Percentiles rank a stretch among this genome's conserved stretches.
Conservation (phyloP, 2,797 vertebrate genomes). For the Eospalax fontanierii region DNA sequence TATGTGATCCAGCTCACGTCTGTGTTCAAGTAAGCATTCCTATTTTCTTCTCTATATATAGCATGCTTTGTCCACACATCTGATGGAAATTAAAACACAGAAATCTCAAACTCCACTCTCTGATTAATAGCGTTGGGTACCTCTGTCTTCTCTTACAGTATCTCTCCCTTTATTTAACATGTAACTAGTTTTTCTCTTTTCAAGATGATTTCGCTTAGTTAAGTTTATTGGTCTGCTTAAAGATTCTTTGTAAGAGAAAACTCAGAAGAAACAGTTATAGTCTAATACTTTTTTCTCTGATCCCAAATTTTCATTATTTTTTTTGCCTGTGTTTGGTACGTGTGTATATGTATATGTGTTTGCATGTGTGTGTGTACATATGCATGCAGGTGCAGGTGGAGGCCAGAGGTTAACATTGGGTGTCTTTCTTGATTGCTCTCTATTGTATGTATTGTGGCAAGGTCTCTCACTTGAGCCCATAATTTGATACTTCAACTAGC, state of each 20-base stretch:
- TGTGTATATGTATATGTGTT: no score
- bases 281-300: background rate
- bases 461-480: background rate
- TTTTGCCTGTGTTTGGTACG: background rate
- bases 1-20: slow-evolving; percentile 96
- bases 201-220: slow-evolving; percentile 11
- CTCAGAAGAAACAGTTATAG: background rate
- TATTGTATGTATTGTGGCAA: background rate
- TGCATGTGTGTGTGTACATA: background rate
- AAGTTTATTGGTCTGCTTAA: slow-evolving; percentile 12
- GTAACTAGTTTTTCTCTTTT: slow-evolving; percentile 14
- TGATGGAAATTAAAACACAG: background rate
- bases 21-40: slow-evolving; percentile 95
- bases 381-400: background rate
- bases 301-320: background rate
- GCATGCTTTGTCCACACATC: background rate
- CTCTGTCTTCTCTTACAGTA: background rate
- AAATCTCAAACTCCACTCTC: background rate
- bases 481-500: background rate
- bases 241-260: slow-evolving; percentile 1
- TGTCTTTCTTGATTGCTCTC: background rate
- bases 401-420: background rate
- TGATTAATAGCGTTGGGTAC: background rate
- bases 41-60: background rate
- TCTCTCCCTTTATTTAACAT: slow-evolving; percentile 25